Percentiles rank a stretch among this genome's conserved stretches.
phyloP scores from a whole-genome alignment of 2,888 invertebrate genomes.

The Aricia artaxerxes region DNA sequence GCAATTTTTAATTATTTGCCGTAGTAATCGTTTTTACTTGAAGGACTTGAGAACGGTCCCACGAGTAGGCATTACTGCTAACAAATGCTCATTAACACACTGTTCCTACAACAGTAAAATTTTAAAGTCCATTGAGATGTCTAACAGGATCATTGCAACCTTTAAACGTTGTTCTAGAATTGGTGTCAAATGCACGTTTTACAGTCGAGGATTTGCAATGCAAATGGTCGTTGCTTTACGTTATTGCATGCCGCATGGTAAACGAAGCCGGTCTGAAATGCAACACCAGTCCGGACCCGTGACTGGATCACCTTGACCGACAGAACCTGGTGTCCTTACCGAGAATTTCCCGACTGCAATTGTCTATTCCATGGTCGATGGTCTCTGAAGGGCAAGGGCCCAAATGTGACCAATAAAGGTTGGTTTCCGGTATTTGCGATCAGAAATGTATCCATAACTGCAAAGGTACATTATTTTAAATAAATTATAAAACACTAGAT shows the following conservation, averaged over 20 bases:
- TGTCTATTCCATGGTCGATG: not conserved
- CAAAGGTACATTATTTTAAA: too few species aligned
- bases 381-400: not conserved
- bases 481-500: too few species aligned
- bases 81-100: not conserved
- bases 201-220: not conserved
- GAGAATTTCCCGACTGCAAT: not conserved
- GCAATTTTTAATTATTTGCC: not conserved
- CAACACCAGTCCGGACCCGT: not conserved
- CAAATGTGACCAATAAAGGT: not conserved
- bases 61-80: not conserved
- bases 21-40: not conserved
- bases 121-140: not conserved
- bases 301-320: slow-evolving; percentile 14
- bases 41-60: not conserved
- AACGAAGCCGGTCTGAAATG: slow-evolving; percentile 11
- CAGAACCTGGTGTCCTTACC: slow-evolving; percentile 3
- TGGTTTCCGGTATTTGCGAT: not conserved
- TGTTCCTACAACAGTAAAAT: not conserved
- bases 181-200: slow-evolving; percentile 16
- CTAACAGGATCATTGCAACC: not conserved
- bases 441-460: not conserved
- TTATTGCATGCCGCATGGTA: slow-evolving; percentile 15
- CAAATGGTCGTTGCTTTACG: slow-evolving; percentile 12
- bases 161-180: not conserved